Evolutionary conservation across 2,888 invertebrate species (phyloP), one percentile per base, ranked within the genome.

Genomic region (Pherbina coryleti): DNA sequence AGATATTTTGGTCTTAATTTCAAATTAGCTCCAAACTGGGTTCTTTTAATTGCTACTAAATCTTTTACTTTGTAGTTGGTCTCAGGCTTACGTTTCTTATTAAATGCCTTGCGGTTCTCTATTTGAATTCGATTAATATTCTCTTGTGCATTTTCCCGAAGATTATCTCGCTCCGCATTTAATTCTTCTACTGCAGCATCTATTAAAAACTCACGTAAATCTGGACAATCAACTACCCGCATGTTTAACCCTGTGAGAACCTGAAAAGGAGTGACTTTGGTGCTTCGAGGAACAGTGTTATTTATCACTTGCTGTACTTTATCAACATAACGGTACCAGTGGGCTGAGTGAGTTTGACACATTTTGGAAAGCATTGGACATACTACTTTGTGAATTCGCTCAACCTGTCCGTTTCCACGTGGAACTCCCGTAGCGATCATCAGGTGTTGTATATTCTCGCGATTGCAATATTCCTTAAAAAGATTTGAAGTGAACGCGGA

Each of bases 301-400:
- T 89, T 84, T 57, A 85, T 70, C 57, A 80, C 79, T 82, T 82
- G 82, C 79, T 86, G 83, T 31, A 84, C 80, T 71, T 55, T 55
- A 14, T 79, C 64, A 2, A 85, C 79, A 62, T 81, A 34, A 76
- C 82, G 83, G 75, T 84, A 86, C 85, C n/a, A 83, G 14, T 86
- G 82, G 14, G 83, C 83, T 3, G 31, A 31, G 31, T 4, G 31
- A 3, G 5, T 31, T 31, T n/a, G n/a, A n/a, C n/a, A n/a, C n/a
- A n/a, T n/a, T n/a, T n/a, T n/a, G n/a, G n/a, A n/a, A n/a, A n/a
- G n/a, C n/a, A n/a, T n/a, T n/a, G 37, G 72, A 14, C 88, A 84
- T 0, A 85, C 85, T 73, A 88, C 87, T 2, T 86, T 86, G 76
- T 89, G 87, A 69, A 5, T 83, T 78, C 3, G 81, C 82, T 88